Percentiles rank a stretch among this genome's conserved stretches.
phyloP scores from a whole-genome alignment of 2,113 vertebrate species.

The Candoia aspera region DNA sequence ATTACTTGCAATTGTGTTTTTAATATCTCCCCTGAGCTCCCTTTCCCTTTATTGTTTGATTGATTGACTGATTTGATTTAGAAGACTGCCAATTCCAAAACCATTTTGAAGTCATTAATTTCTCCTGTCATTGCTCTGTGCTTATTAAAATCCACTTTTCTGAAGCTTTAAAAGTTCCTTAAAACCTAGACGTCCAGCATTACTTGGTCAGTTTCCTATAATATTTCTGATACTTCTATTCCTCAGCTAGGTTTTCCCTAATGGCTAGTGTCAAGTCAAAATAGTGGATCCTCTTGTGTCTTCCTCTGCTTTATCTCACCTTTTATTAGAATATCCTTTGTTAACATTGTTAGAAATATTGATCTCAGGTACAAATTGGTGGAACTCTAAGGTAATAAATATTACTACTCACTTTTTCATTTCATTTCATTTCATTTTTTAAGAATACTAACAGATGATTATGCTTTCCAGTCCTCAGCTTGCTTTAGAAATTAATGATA shows the following conservation, averaged over 20 bases:
- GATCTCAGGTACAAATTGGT: not conserved
- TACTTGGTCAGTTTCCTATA: not conserved
- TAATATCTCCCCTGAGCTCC: not conserved
- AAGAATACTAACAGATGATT: not conserved
- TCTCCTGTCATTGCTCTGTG: not conserved
- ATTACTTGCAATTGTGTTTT: constrained; percentile 1
- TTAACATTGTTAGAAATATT: not conserved
- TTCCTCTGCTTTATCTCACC: not conserved
- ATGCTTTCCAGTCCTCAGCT: not conserved
- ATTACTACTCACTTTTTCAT: not conserved
- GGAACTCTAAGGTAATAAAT: not conserved
- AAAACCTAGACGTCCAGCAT: not conserved
- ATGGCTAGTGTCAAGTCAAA: not conserved
- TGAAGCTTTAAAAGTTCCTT: not conserved
- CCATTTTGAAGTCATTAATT: not conserved
- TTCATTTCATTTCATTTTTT: not conserved
- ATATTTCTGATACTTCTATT: not conserved
- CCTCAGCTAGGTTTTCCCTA: not conserved
- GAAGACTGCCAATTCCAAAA: not conserved
- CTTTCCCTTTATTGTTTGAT: not conserved
- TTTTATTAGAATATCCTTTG: not conserved
- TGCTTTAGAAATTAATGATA: not conserved
- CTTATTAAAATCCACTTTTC: not conserved
- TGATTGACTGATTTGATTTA: not conserved
- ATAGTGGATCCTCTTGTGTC: not conserved